Base-by-base conservation (phyloP, 2,888 invertebrate genomes). In the Allophyes oxyacanthae region DNA sequence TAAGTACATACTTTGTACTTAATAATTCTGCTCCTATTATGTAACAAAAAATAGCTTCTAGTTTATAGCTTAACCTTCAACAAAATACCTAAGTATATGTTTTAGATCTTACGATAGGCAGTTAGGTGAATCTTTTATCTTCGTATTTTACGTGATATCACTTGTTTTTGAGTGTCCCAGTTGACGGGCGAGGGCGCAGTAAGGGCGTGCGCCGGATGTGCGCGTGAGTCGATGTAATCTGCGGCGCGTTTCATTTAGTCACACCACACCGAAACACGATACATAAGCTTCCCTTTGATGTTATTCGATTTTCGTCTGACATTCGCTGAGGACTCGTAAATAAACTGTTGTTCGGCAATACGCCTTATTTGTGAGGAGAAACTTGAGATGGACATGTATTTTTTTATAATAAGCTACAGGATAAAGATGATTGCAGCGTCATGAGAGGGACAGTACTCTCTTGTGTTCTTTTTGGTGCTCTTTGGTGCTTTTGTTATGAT, bases 231-330 rank as follows among this genome's bases (percentile, higher is more conserved):
- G 83, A 79, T 80, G 77, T 76, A 79, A 86, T 85, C 83, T 72
- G 79, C 77, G 77, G 73, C 77, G 72, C 75, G 81, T 84, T 84
- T 75, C 66, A 75, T 78, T 77, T 75, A 76, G 77, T 84, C 79
- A 83, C 82, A 83, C 82, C 79, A 83, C 82, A 83, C 82, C 77
- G 83, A 80, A 84, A 85, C 77, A 69, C 72, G 86, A 85, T 85
- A 83, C 80, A 83, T 78, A 84, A 84, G 78, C 78, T 78, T 75
- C 75, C 72, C 87, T 89, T 89, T 89, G 87, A 90, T 85, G 82
- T 83, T 77, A 68, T 74, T 82, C 75, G 78, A 81, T 82, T 84
- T 82, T 81, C 70, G 79, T 82, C 83, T 83, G 82, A 85, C 85
- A 84, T 86, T 84, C 75, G 72, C 70, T 74, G 77, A 80, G 76